Conservation (phyloP, 2,888 invertebrate species). For the Parascotia fuliginaria region DNA sequence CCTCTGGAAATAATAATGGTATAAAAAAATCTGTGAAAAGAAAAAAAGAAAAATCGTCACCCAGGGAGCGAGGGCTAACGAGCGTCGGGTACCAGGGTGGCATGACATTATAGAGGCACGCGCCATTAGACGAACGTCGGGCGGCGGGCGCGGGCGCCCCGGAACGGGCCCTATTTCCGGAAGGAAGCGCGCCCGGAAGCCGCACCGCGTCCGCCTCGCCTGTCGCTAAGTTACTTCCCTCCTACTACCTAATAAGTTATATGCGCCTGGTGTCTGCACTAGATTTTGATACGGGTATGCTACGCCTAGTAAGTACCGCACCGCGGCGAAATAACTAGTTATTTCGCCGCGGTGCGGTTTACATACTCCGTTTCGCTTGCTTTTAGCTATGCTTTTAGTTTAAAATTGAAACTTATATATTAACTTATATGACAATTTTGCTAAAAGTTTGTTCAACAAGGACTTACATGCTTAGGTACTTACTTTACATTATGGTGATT, state of each 20-base stretch:
- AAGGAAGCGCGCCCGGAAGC: slow-evolving; percentile 79
- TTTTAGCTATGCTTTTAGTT: too few species aligned
- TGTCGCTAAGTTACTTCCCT: slow-evolving; percentile 57
- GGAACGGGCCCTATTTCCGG: slow-evolving; percentile 84
- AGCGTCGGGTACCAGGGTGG: slow-evolving; percentile 70
- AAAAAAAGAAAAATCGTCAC: slow-evolving; percentile 41
- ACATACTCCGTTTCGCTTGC: not conserved
- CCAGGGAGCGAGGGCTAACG: slow-evolving; percentile 61
- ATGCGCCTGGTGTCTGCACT: slow-evolving; percentile 61
- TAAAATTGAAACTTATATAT: slow-evolving; percentile 7
- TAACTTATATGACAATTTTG: too few species aligned
- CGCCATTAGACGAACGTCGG: slow-evolving; percentile 59
- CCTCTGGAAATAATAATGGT: slow-evolving; percentile 31
- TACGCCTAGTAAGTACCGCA: slow-evolving; percentile 31
- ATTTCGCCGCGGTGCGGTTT: slow-evolving; percentile 15
- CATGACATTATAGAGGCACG: slow-evolving; percentile 78
- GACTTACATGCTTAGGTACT: too few species aligned
- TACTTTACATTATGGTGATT: not conserved
- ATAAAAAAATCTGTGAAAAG: slow-evolving; percentile 26
- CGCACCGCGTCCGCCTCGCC: slow-evolving; percentile 70
- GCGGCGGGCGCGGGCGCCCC: slow-evolving; percentile 54
- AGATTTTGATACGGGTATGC: slow-evolving; percentile 46
- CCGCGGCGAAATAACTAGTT: slow-evolving; percentile 4
- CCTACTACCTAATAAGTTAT: slow-evolving; percentile 52
- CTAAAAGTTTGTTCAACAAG: not conserved